Percentiles rank a stretch among this genome's conserved stretches.
Conservation (phyloP, 2,113 vertebrate species). For the Paratilapia polleni region DNA sequence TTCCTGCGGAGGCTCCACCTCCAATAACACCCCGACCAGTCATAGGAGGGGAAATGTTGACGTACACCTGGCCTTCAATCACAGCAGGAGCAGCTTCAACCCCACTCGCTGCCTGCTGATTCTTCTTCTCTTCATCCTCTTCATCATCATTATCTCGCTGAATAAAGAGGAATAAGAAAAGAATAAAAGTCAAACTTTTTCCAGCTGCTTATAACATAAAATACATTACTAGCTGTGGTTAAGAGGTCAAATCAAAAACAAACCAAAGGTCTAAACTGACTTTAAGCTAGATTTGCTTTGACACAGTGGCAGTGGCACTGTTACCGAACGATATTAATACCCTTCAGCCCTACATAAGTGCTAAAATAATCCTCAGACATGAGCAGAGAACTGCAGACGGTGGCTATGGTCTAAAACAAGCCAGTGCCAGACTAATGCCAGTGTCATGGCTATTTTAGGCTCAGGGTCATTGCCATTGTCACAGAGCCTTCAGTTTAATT, state of each 20-base stretch:
- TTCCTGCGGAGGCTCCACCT: constrained; percentile 57
- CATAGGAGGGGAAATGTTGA: constrained; percentile 88
- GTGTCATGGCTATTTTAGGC: background rate
- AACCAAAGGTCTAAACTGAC: background rate
- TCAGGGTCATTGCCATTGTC: background rate
- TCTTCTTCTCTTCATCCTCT: constrained; percentile 20
- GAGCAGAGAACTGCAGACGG: constrained; percentile 2
- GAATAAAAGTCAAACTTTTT: background rate
- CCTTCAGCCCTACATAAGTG: background rate
- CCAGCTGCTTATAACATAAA: background rate
- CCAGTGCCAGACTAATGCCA: constrained; percentile 14
- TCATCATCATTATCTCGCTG: constrained; percentile 46
- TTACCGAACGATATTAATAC: background rate
- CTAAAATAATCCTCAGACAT: constrained; percentile 42
- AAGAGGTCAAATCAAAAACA: background rate
- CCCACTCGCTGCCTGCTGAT: background rate
- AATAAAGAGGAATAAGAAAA: background rate
- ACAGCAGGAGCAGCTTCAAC: constrained; percentile 38
- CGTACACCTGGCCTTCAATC: constrained; percentile 91
- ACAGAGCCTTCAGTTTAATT: background rate
- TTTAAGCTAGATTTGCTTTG: background rate
- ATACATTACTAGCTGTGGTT: background rate
- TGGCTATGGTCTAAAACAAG: constrained; percentile 11
- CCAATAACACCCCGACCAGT: constrained; percentile 21
- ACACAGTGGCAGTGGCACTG: background rate